A percentile compares a stretch with the other conserved stretches of the same genome.
Evolutionary conservation across 2,113 vertebrate species (phyloP).

Genomic region (Rhynchomys soricoides): DNA sequence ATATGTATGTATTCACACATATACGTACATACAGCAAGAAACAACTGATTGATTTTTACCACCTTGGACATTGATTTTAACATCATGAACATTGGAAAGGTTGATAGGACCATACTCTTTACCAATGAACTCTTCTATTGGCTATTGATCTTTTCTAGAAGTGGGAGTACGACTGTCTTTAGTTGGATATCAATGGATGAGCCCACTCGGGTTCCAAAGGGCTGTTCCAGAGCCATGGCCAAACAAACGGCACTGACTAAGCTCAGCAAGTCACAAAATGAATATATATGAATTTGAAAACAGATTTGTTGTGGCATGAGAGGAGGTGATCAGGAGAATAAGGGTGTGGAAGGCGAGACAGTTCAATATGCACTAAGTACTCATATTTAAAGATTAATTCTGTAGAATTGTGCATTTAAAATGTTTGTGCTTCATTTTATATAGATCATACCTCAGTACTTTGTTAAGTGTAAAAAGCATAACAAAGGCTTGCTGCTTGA

Average conservation of each 20-base stretch:
- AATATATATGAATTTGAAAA: not conserved
- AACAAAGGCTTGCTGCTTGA: constrained; percentile 54
- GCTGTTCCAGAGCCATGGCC: not conserved
- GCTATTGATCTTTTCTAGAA: not conserved
- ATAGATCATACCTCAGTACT: not conserved
- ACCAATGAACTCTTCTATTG: not conserved
- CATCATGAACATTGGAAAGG: not conserved
- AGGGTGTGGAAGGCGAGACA: not conserved
- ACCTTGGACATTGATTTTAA: not conserved
- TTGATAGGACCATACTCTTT: not conserved
- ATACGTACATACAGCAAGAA: not conserved
- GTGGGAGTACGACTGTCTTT: not conserved
- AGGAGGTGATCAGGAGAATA: not conserved
- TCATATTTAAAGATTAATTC: not conserved
- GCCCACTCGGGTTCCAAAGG: not conserved
- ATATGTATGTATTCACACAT: too few species aligned
- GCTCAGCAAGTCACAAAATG: not conserved
- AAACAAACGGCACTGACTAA: not conserved
- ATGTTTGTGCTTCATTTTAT: not conserved
- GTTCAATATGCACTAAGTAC: not conserved
- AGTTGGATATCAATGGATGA: not conserved
- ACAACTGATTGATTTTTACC: not conserved
- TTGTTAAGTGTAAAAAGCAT: not conserved
- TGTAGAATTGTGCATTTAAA: not conserved
- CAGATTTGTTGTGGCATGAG: not conserved